Base-by-base conservation (phyloP, 2,113 vertebrate genomes). In the Oryzias javanicus region DNA sequence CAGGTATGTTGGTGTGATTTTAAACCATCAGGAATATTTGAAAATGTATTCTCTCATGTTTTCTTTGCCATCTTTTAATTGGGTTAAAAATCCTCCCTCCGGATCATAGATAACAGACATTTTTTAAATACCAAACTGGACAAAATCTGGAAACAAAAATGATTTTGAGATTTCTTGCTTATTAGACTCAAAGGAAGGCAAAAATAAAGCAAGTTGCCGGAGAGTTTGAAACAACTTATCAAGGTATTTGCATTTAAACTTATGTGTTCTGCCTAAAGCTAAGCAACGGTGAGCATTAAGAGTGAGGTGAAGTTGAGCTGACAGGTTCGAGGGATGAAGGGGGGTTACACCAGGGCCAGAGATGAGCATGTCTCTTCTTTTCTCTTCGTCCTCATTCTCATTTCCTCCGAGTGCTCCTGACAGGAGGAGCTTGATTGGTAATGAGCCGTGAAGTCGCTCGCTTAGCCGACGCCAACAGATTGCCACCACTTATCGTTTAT, bases 361-460 rank as follows among this genome's bases (percentile, higher is more conserved):
- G 60, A 69, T 67, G 66, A 61, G 51, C 65, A 51, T 0, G 27
- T 79, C 75, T 74, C 53, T 53, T 80, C 74, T 65, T 51, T 63
- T 71, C 76, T 76, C 75, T 60, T 72, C 73, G 49, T 73, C 57
- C 55, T 79, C 74, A 41, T 60, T 73, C 55, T 27, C 22, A 17
- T 79, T 67, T 79, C 68, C 42, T 72, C 78, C 18, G 40, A 77
- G 27, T 35, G 3, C 72, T 85, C 69, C 82, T 80, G 82, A 86
- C 85, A 80, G 72, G 79, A 85, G 77, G 84, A 85, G 77, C 78
- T 83, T 82, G 81, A 82, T 84, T 86, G 83, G 74, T 86, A 88
- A 89, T 86, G 87, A 88, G 82, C 83, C 84, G 65, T 85, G 80
- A 89, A 89, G 86, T 74, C 67, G 55, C 73, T 72, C 79, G 72